These are phyloP conservation scores for Sebastolobus altivelis DNA, from an alignment of 2,797 vertebrate species.

Conservation along the genomic window DNA sequence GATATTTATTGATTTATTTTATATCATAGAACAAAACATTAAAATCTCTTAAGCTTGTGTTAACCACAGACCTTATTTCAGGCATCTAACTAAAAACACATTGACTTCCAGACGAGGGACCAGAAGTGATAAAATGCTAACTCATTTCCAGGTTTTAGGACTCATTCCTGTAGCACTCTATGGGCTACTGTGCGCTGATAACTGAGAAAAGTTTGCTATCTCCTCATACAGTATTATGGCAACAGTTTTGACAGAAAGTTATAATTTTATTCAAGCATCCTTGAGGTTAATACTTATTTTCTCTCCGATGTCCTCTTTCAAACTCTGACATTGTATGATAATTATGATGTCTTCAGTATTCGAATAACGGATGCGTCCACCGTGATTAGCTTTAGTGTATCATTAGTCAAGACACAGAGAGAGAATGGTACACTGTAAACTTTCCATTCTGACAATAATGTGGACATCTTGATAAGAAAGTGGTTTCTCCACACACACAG, in stretches of 20 bases:
- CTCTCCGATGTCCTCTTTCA: not conserved
- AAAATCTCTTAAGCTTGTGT: too few species aligned
- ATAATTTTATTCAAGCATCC: too few species aligned
- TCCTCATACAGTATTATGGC: not conserved
- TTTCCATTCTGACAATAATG: conserved; percentile 14
- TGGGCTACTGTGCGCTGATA: not conserved
- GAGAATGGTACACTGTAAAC: not conserved
- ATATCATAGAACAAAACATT: too few species aligned
- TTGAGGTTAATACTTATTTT: not conserved
- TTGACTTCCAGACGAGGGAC: too few species aligned
- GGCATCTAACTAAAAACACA: too few species aligned
- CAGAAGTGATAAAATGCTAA: too few species aligned
- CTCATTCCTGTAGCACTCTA: too few species aligned
- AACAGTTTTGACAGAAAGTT: not conserved
- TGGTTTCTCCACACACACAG: conserved; percentile 8
- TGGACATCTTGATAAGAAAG: conserved; percentile 20
- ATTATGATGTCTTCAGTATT: not conserved
- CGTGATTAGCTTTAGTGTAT: not conserved
- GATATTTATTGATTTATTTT: too few species aligned
- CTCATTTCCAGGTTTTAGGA: too few species aligned
- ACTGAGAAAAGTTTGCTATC: not conserved
- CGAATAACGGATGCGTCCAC: not conserved
- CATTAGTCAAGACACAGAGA: not conserved
- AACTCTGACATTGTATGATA: not conserved
- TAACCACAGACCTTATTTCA: too few species aligned